Base-by-base conservation (phyloP, 1,140 invertebrate species). In the Venturia canescens region DNA sequence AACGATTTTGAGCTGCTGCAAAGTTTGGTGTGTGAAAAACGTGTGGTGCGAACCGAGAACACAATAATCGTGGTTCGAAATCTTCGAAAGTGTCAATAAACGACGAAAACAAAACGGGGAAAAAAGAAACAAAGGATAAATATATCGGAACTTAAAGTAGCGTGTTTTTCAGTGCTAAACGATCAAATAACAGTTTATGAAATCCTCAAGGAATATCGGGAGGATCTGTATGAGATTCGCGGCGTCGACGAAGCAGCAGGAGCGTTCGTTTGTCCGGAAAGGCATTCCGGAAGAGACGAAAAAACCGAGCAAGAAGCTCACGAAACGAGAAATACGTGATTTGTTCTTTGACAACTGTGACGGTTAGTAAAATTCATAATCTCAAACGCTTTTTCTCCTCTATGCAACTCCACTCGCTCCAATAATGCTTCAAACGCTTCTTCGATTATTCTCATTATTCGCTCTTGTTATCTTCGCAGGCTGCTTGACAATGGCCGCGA, bases 401-500 rank as follows among this genome's bases (percentile, higher is more conserved):
- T 44, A 44, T 13, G 7, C 13, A 6, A 1, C 16, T 57, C n/a
- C 53, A n/a, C 0, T 57, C 16, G 21, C 21, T 57, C 21, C 53
- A 57, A 57, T 23, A 6, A 13, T 44, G 5, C 5, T 44, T 1
- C 7, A 44, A 2, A 57, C 53, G 13, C 21, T 57, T 9, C 2
- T 57, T 11, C 53, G n/a, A 18, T 38, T 70, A 76, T 13, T 69
- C 21, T n/a, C 9, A 53, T 44, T 44, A 9, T 77, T 63, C 18
- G 26, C 21, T 60, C 60, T 26, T 27, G 21, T 72, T 79, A 66
- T 71, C 21, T 77, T 80, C 83, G 29, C 74, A 90, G 89, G 83
- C 80, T 90, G 89, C 84, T 84, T 50, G n/a, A 92, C 86, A 82
- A 93, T 94, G 94, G 89, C 93, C 15, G 87, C 92, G 21, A 88